Evolutionary conservation across 2,888 invertebrate genomes (phyloP).

Genomic region (Antheraea yamamai): DNA sequence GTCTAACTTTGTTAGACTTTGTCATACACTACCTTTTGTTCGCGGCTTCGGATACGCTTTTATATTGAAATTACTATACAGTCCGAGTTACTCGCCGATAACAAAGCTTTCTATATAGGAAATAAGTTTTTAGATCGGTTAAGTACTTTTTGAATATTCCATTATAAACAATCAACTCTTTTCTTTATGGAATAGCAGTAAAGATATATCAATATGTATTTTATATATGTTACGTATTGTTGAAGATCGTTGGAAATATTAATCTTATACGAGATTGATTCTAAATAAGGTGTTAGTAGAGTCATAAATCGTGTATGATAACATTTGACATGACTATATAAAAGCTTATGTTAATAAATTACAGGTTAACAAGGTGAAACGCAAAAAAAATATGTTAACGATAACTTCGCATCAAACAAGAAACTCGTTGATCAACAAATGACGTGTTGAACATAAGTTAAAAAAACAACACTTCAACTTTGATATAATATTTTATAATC

Average conservation of each 20-base stretch:
- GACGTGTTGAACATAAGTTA: conserved; percentile 5
- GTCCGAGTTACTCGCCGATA: no score
- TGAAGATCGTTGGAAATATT: background rate
- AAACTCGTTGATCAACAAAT: conserved; percentile 10
- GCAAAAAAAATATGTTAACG: conserved; percentile 6
- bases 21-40: no score
- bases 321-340: background rate
- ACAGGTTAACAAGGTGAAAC: conserved; percentile 7
- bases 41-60: no score
- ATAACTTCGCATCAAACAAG: conserved; percentile 9
- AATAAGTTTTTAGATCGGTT: no score
- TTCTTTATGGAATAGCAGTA: no score
- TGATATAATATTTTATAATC: conserved; percentile 7
- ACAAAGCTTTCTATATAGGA: no score
- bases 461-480: conserved; percentile 1
- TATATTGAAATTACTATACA: no score
- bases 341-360: conserved; percentile 9
- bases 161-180: no score
- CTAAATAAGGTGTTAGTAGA: background rate
- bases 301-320: background rate
- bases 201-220: no score
- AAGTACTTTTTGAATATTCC: no score
- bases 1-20: no score
- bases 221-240: background rate
- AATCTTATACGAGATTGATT: background rate